Base-by-base conservation (phyloP, 2,888 invertebrate species). In the Andrena bucephala region DNA sequence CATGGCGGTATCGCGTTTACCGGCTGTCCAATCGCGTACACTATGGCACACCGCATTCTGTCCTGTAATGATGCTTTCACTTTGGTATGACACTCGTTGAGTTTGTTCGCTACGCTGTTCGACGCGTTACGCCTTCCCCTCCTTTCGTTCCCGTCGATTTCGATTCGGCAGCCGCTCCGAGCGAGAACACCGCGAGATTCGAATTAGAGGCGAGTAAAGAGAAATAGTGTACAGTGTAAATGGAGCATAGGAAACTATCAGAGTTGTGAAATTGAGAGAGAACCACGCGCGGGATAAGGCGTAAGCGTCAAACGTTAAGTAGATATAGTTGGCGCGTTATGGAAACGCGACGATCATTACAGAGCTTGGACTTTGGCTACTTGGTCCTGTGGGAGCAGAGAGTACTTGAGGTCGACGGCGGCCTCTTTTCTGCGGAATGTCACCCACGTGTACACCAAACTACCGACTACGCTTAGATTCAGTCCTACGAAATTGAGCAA, bases 401-500 rank as follows among this genome's bases (percentile, higher is more conserved):
- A 87, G 71, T 94, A 93, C 76, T 93, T 94, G 5, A 90, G 84
- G 42, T 92, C 91, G 13, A 85, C 80, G 13, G 86, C 79, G 4
- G 86, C 72, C 52, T 96, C 95, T 88, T 96, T 96, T 84, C 95
- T 95, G 86, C 96, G 96, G 93, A 98, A 98, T 29, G 98, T 98
- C 8, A 98, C 97, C 95, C 97, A 98, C 0, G 98, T 97, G 91
- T 98, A 98, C 66, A 98, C 94, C 67, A 98, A 95, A 94, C 98
- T 98, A 52, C 98, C 98, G 67, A 97, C 90, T 1, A 98, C 97
- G 95, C 99, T 99, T 69, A 99, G 97, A 94, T 99, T 99, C 73
- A 99, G 96, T 24, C 99, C 99, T 82, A 98, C 95, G 94, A 99
- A 99, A 94, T 99, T 99, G 50, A 97, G 95, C 96, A 97, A 97